Evolutionary conservation across 2,888 invertebrate species (phyloP).

Genomic region (Macrosiphum euphorbiae): DNA sequence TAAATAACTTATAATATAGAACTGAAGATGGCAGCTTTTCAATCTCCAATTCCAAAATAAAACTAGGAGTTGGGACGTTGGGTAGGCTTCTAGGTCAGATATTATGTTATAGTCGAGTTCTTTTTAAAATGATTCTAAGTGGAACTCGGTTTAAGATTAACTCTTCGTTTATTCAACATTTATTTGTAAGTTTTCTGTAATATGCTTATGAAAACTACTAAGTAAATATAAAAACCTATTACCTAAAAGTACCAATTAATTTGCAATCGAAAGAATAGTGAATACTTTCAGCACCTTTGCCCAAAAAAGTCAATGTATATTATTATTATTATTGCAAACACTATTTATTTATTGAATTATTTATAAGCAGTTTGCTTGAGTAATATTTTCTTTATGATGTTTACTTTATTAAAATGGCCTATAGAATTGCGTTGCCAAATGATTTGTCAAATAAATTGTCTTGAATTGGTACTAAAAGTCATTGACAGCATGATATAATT

Average conservation of each 20-base stretch:
- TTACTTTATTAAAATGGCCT: not conserved
- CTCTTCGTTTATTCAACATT: not conserved
- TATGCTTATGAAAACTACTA: not conserved
- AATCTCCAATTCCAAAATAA: not conserved
- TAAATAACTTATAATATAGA: not conserved
- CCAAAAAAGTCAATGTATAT: not conserved
- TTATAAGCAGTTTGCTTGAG: not conserved
- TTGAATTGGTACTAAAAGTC: not conserved
- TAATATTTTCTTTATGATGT: not conserved
- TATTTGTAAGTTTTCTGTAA: not conserved
- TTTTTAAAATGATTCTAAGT: not conserved
- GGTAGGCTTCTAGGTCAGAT: not conserved
- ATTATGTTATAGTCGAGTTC: not conserved
- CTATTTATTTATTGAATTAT: constrained; percentile 3
- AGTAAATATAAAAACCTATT: not conserved
- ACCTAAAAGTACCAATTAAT: not conserved
- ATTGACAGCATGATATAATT: not conserved
- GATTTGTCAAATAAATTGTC: not conserved
- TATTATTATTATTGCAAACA: not conserved
- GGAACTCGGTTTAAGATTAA: not conserved
- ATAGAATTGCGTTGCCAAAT: not conserved
- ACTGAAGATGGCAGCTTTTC: not conserved
- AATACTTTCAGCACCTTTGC: not conserved
- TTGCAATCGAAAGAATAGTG: not conserved
- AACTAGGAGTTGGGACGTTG: not conserved